Conservation (phyloP, 30 jellyfish, hydroid and myxozoan genomes). For the Hydra vulgaris region DNA sequence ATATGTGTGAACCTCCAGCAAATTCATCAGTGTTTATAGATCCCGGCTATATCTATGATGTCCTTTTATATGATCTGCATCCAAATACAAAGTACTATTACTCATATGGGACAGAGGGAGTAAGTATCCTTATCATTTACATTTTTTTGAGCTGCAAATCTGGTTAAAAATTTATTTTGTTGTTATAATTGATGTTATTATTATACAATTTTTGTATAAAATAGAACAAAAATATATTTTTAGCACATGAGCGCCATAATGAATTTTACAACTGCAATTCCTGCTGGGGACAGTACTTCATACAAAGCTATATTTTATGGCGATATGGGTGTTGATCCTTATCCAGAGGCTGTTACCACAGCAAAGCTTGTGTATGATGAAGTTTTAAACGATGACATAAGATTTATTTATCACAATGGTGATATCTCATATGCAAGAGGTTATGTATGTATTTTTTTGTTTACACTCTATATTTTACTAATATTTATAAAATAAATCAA, state of each 20-base stretch:
- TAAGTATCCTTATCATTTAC: slow-evolving; percentile 14
- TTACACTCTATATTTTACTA: no score
- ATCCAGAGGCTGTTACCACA: slow-evolving; percentile 38
- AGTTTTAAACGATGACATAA: slow-evolving; percentile 19
- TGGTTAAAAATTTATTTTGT: neutral
- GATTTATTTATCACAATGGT: slow-evolving; percentile 62
- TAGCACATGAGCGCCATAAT: slow-evolving; percentile 53
- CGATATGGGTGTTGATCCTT: slow-evolving; percentile 50
- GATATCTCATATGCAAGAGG: slow-evolving; percentile 89
- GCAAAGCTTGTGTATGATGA: slow-evolving; percentile 31
- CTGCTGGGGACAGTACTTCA: slow-evolving; percentile 68
- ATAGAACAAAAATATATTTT: no score
- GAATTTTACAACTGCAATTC: slow-evolving; percentile 58
- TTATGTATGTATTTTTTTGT: slow-evolving; percentile 36
- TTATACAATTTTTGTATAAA: no score
- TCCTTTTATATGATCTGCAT: slow-evolving; percentile 40
- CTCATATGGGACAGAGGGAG: slow-evolving; percentile 77
- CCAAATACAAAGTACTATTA: slow-evolving; percentile 73
- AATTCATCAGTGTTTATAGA: slow-evolving; percentile 78
- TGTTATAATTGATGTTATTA: neutral
- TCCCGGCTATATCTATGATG: slow-evolving; percentile 96
- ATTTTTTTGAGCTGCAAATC: no score
- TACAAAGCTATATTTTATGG: slow-evolving; percentile 62
- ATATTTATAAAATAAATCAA: no score
- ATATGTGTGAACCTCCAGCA: slow-evolving; percentile 92